A percentile compares a stretch with the other conserved stretches of the same genome.
Conservation (phyloP, 1,140 invertebrate genomes). For the Drosophila dunni region DNA sequence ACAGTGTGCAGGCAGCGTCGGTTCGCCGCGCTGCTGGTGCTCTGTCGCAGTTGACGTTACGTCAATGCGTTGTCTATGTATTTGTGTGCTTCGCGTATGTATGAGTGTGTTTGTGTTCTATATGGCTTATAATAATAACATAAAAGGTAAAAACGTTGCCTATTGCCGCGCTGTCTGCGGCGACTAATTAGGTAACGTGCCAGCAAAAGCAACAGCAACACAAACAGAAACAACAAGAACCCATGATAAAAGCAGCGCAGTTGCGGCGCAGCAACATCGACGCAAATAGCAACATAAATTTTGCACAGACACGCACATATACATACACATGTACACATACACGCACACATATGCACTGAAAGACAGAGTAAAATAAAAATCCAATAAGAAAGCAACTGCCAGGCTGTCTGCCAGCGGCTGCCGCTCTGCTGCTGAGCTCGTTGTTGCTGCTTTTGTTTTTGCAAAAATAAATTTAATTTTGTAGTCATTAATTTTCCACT, state of each 20-base stretch:
- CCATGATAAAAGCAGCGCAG: slow-evolving; percentile 75
- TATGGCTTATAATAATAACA: slow-evolving; percentile 49
- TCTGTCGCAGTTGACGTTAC: slow-evolving; percentile 70
- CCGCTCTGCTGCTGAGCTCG: slow-evolving; percentile 27
- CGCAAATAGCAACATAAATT: slow-evolving; percentile 82
- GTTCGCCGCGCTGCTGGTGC: slow-evolving; percentile 38
- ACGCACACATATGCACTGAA: slow-evolving; percentile 20
- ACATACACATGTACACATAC: slow-evolving; percentile 9
- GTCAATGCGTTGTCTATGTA: slow-evolving; percentile 56
- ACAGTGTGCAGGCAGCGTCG: slow-evolving; percentile 60
- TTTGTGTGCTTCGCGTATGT: slow-evolving; percentile 23
- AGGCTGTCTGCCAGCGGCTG: slow-evolving; percentile 70
- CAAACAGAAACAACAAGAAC: slow-evolving; percentile 58
- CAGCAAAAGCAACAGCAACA: slow-evolving; percentile 55
- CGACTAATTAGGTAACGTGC: slow-evolving; percentile 83
- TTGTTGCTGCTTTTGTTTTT: slow-evolving; percentile 50
- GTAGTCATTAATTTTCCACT: slow-evolving; percentile 82
- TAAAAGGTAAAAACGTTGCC: slow-evolving; percentile 75
- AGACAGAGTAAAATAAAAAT: slow-evolving; percentile 44
- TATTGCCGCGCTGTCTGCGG: slow-evolving; percentile 79
- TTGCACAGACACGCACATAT: slow-evolving; percentile 53
- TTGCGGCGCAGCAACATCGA: slow-evolving; percentile 66
- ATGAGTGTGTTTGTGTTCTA: slow-evolving; percentile 34
- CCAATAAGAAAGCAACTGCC: slow-evolving; percentile 77
- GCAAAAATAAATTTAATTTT: slow-evolving; percentile 82